Conservation (phyloP, 2,888 invertebrate genomes). For the Sinopyrophorus schimmeli region DNA sequence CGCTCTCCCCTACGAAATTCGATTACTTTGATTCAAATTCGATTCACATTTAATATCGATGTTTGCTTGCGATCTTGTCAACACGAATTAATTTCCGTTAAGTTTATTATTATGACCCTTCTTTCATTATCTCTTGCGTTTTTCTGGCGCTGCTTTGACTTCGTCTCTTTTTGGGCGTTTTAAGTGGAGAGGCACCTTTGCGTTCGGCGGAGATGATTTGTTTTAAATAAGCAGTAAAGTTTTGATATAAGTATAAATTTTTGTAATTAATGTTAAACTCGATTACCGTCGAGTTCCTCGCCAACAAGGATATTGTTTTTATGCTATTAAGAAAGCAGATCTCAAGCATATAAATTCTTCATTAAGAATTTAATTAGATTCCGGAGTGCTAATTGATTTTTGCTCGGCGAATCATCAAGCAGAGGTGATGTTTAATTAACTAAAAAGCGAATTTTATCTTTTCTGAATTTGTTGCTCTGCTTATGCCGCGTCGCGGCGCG, state of each 20-base stretch:
- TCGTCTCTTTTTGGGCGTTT: conserved; percentile 3
- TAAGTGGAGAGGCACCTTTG: conserved; percentile 1
- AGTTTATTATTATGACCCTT: conserved; percentile 34
- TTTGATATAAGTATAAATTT: not conserved
- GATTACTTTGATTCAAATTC: conserved; percentile 42
- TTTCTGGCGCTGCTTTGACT: too few species aligned
- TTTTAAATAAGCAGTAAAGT: too few species aligned
- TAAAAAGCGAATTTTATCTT: conserved; percentile 10
- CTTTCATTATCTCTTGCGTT: not conserved
- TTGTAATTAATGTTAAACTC: conserved; percentile 19
- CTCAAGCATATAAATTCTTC: conserved; percentile 39
- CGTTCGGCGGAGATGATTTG: too few species aligned
- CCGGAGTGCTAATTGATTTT: conserved; percentile 43
- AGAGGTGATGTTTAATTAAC: conserved; percentile 18
- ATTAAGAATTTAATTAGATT: conserved; percentile 43
- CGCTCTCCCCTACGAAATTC: conserved; percentile 37
- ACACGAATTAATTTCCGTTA: conserved; percentile 38
- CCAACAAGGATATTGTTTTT: conserved; percentile 44
- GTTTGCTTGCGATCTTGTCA: conserved; percentile 42
- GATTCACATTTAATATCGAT: conserved; percentile 43
- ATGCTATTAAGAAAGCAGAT: conserved; percentile 40
- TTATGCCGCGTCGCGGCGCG: too few species aligned
- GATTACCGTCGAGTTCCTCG: conserved; percentile 5
- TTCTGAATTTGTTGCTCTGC: not conserved
- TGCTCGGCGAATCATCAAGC: conserved; percentile 27